These are phyloP conservation scores for Drosophila melanica DNA, from an alignment of 1,140 invertebrate genomes.

Conservation along the genomic window DNA sequence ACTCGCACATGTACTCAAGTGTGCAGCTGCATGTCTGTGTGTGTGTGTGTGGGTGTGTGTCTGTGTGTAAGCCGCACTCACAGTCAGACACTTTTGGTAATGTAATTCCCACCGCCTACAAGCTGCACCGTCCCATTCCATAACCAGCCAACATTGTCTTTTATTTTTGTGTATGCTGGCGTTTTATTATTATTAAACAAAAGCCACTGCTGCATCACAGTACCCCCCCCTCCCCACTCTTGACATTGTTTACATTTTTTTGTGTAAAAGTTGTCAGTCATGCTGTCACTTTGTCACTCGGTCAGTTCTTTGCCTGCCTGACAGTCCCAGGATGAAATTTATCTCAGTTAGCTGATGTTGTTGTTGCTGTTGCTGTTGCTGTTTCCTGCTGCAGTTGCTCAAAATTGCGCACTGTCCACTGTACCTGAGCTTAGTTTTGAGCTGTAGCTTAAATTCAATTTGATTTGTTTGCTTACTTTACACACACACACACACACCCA, in stretches of 20 bases:
- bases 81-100: constrained; percentile 59
- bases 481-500: not conserved
- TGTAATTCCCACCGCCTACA: constrained; percentile 52
- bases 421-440: constrained; percentile 52
- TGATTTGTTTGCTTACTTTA: constrained; percentile 59
- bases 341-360: not conserved
- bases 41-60: constrained; percentile 20
- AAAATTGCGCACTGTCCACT: constrained; percentile 1
- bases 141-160: constrained; percentile 23
- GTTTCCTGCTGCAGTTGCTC: constrained; percentile 20
- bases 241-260: constrained; percentile 49
- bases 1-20: not conserved
- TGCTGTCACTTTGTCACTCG: constrained; percentile 57
- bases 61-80: constrained; percentile 27
- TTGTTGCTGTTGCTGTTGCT: constrained; percentile 10
- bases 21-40: constrained; percentile 1
- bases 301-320: constrained; percentile 13
- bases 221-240: not conserved
- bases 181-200: constrained; percentile 75
- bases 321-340: not conserved
- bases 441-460: constrained; percentile 62
- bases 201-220: constrained; percentile 23
- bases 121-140: not conserved
- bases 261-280: constrained; percentile 59
- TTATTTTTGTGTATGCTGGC: constrained; percentile 48